Base-by-base conservation (phyloP, 1,140 invertebrate species). In the Planococcus citri region DNA sequence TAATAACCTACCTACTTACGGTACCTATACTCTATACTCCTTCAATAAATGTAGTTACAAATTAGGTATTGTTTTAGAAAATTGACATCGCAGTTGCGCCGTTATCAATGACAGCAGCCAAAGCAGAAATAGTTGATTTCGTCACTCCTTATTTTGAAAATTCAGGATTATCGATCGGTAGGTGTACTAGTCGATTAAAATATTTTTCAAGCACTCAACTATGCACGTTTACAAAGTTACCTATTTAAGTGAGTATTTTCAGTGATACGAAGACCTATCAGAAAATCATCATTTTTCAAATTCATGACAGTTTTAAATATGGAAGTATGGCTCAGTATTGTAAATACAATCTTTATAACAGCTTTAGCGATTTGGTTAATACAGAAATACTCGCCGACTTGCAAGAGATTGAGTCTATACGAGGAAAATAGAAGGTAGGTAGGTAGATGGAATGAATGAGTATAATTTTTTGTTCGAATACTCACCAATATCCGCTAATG, bases 41-140 rank as follows among this genome's bases (percentile, higher is more conserved):
- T n/a, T n/a, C n/a, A n/a, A n/a, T n/a, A n/a, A n/a, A n/a, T n/a
- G n/a, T n/a, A n/a, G n/a, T n/a, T n/a, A n/a, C n/a, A n/a, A n/a
- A n/a, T n/a, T n/a, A n/a, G n/a, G n/a, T n/a, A n/a, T n/a, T n/a
- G n/a, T 73, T 75, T 41, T 70, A 92, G 89, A 87, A 93, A 80
- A 93, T 90, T 1, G 93, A 97, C 76, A 85, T 97, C 60, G 87
- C 87, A 0, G 84, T 95, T 1, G 89, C 88, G 1, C 86, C 92
- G 0, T 78, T 95, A 1, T 93, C 91, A 10, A 95, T 95, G 88
- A 96, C 94, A 12, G 92, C 92, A 8, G 91, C 94, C 74, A 83
- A 92, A 69, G 93, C 95, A 77, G 92, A 96, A 82, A 90, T 94
- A 0, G 87, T 96, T 8, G 94, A 96, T 78, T 97, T 94, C 76